phyloP scores from a whole-genome alignment of 2,797 vertebrate genomes.

The Spondyliosoma cantharus region DNA sequence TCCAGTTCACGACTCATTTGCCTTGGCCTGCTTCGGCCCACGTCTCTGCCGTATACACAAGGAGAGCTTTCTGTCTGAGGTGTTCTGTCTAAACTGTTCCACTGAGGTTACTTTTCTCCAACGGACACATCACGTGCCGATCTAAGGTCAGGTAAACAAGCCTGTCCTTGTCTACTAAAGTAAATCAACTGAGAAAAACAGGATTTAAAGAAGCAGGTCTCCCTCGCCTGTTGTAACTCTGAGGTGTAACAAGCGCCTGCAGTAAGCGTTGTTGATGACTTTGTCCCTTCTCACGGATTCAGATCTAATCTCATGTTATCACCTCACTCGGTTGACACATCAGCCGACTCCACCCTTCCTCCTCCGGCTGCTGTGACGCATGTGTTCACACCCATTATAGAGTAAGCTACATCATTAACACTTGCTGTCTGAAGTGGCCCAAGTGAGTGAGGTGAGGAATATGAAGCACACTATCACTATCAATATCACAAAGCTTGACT shows the following conservation, averaged over 20 bases:
- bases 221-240: not conserved
- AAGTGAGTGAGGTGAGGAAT: conserved; percentile 22
- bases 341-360: conserved; percentile 74
- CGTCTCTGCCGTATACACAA: conserved; percentile 63
- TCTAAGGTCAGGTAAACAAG: conserved; percentile 64
- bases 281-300: conserved; percentile 34
- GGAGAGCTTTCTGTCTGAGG: conserved; percentile 63
- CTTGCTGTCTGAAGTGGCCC: conserved; percentile 66
- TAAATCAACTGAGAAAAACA: conserved; percentile 38
- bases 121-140: conserved; percentile 32
- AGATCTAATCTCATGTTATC: conserved; percentile 53
- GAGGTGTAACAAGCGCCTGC: not conserved
- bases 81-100: conserved; percentile 72
- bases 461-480: too few relatives aligned
- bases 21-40: conserved; percentile 62
- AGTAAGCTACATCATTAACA: conserved; percentile 78
- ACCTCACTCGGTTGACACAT: conserved; percentile 46
- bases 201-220: not conserved
- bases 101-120: conserved; percentile 71
- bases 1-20: conserved; percentile 64
- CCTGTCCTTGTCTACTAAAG: conserved; percentile 31
- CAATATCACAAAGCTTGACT: not conserved
- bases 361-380: conserved; percentile 65
- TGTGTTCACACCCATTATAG: conserved; percentile 75
- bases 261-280: conserved; percentile 6